Base-by-base conservation (phyloP, 1,140 invertebrate genomes). In the Drosophila malerkotliana region DNA sequence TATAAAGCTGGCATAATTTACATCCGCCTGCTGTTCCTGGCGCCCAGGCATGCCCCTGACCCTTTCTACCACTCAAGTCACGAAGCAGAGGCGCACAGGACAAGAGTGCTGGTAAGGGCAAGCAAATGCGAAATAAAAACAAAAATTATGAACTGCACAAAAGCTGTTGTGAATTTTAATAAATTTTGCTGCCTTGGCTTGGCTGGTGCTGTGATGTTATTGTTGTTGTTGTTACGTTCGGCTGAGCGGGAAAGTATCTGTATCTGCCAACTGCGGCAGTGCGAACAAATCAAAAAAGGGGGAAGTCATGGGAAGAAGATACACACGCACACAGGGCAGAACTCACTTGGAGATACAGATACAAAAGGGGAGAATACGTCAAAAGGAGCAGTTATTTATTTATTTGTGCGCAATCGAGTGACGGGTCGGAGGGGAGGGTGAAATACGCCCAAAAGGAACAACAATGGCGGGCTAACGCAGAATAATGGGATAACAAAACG, bases 401-500 rank as follows among this genome's bases (percentile, higher is more conserved):
- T 90, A 88, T 90, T 90, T 90, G 84, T 80, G 72, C 75, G 61
- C 75, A 78, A 80, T 80, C 77, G 44, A 21, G 44, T 4, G 15
- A 21, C 15, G 44, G 44, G 44, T 24, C 15, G 44, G 44, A 4
- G 44, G 44, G 44, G 15, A 18, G 18, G 44, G 44, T 18, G 21
- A 12, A 24, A 44, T 37, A 37, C 41, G 41, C 41, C 41, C 41
- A 44, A 55, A 61, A 62, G 71, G 59, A 64, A 69, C 60, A 77
- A 80, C 89, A 90, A 81, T 77, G 82, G 83, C 84, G 84, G 79
- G 67, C 84, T 89, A 88, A 88, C 84, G 77, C 77, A 87, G 80
- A 87, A 91, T 89, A 91, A 91, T 91, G 84, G 90, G 82, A 91
- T 90, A 91, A 91, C 85, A 91, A 91, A 91, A 91, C 90, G 90